Evolutionary conservation across 2,888 invertebrate genomes (phyloP).

Genomic region (Pasiphila rectangulata): DNA sequence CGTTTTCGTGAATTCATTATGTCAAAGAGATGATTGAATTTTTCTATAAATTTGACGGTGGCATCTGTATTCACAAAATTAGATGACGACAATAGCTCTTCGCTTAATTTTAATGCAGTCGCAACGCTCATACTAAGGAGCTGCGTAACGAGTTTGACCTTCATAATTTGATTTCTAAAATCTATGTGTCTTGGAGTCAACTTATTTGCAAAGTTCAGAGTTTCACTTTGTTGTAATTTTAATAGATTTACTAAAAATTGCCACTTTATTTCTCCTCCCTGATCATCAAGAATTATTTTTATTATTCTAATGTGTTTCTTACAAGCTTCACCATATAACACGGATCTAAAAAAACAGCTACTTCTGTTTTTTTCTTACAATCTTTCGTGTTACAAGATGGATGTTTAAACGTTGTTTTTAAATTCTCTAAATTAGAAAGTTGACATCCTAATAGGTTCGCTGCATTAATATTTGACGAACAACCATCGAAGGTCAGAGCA

Average conservation of each 20-base stretch:
- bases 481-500: background rate
- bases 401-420: conserved; percentile 19
- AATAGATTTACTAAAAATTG: background rate
- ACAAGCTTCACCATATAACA: conserved; percentile 31
- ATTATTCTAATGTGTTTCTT: conserved; percentile 26
- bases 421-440: background rate
- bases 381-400: conserved; percentile 17
- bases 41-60: background rate
- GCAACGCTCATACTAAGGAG: conserved; percentile 2
- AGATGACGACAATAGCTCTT: background rate
- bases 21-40: conserved; percentile 4
- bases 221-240: background rate
- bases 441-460: conserved; percentile 19
- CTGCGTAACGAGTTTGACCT: conserved; percentile 5
- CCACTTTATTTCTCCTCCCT: background rate
- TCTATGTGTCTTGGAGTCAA: background rate
- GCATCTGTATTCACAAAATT: background rate
- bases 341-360: conserved; percentile 29
- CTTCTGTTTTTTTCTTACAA: too few species aligned
- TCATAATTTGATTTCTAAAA: conserved; percentile 7
- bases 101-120: background rate
- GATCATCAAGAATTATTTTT: background rate
- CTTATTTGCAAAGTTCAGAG: background rate
- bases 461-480: background rate
- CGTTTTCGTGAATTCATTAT: conserved; percentile 9